Conservation (phyloP, 2,888 invertebrate genomes). For the Scotopteryx bipunctaria region DNA sequence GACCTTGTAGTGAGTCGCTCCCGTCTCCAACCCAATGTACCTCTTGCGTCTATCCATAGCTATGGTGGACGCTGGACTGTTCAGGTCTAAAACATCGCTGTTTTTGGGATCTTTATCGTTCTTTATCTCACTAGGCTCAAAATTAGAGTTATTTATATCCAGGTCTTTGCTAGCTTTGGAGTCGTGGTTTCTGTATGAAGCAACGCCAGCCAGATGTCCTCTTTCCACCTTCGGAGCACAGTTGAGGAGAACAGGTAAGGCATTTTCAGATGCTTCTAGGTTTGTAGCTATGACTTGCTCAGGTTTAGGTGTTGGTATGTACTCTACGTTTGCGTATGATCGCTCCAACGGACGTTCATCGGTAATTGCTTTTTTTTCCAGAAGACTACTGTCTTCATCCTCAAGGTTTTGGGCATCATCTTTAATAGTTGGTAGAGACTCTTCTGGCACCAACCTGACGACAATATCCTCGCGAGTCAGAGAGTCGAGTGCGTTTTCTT, state of each 20-base stretch:
- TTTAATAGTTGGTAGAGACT: neutral
- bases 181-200: conserved; percentile 12
- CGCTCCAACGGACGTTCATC: conserved; percentile 10
- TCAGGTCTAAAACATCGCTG: conserved; percentile 18
- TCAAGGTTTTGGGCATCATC: neutral
- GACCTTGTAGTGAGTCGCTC: conserved; percentile 42
- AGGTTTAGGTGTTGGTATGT: conserved; percentile 5
- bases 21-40: conserved; percentile 31
- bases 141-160: neutral
- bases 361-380: neutral
- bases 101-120: neutral
- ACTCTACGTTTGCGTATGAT: conserved; percentile 7
- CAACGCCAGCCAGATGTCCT: conserved; percentile 37
- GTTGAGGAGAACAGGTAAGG: conserved; percentile 45
- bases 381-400: neutral
- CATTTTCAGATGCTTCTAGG: conserved; percentile 6
- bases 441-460: neutral
- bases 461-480: neutral
- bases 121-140: too few relatives aligned
- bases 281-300: conserved; percentile 16
- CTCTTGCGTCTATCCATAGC: conserved; percentile 33
- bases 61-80: conserved; percentile 22
- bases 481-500: neutral
- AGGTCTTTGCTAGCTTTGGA: conserved; percentile 1
- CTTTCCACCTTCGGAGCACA: conserved; percentile 46